phyloP scores from a whole-genome alignment of 2,888 invertebrate species.

The Lepidochrysops patricia region DNA sequence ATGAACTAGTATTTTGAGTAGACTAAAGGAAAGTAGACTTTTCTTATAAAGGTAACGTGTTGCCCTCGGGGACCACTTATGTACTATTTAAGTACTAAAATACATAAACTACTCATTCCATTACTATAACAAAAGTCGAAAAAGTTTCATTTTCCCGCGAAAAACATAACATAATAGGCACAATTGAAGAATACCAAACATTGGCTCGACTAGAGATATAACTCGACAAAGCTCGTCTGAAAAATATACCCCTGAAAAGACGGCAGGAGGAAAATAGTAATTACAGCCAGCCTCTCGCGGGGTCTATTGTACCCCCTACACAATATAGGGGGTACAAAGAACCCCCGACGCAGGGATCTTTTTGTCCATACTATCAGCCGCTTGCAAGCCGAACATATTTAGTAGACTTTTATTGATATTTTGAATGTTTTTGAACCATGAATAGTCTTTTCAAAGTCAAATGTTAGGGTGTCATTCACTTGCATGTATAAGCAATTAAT shows the following conservation, averaged over 20 bases:
- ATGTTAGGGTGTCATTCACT: background rate
- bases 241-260: slow-evolving; percentile 65
- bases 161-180: slow-evolving; percentile 20
- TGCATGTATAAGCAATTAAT: no score
- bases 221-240: slow-evolving; percentile 57
- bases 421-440: slow-evolving; percentile 14
- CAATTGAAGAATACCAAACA: slow-evolving; percentile 26
- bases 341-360: slow-evolving; percentile 35
- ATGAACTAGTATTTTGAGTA: no score
- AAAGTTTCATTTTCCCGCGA: slow-evolving; percentile 11
- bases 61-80: no score
- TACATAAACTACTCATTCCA: background rate
- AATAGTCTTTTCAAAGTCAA: no score
- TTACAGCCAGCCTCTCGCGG: slow-evolving; percentile 60
- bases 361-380: slow-evolving; percentile 68
- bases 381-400: slow-evolving; percentile 60
- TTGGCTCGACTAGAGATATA: slow-evolving; percentile 36
- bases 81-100: no score
- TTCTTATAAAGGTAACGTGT: no score
- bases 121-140: background rate
- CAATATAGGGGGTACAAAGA: slow-evolving; percentile 48
- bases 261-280: slow-evolving; percentile 69
- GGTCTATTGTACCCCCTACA: slow-evolving; percentile 55
- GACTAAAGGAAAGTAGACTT: no score
- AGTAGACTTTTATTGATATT: slow-evolving; percentile 25